These are phyloP conservation scores for Tricholaema leucomelas DNA, from an alignment of 2,113 vertebrate genomes.

Conservation along the genomic window DNA sequence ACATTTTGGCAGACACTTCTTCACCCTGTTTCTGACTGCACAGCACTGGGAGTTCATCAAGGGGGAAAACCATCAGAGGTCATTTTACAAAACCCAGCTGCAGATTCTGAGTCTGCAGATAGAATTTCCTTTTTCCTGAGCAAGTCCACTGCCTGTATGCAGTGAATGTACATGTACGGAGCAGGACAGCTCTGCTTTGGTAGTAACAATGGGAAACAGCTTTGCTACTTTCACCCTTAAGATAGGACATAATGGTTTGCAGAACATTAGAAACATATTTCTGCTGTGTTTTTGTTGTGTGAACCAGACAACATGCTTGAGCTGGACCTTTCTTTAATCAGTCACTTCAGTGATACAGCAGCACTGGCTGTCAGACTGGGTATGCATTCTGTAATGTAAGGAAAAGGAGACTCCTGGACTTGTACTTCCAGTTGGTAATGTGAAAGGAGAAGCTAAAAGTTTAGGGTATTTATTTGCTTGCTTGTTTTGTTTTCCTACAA, in stretches of 20 bases:
- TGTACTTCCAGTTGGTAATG: neutral
- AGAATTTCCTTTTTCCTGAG: neutral
- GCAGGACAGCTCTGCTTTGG: neutral
- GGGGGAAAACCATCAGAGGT: neutral
- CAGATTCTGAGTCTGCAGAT: neutral
- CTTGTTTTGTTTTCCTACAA: neutral
- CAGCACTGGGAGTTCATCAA: slow-evolving; percentile 19
- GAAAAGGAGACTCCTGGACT: neutral
- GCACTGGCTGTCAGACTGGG: neutral
- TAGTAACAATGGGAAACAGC: neutral
- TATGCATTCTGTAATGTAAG: neutral
- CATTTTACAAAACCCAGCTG: slow-evolving; percentile 36
- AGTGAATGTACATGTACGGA: neutral
- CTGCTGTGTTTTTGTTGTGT: neutral
- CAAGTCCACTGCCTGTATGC: neutral
- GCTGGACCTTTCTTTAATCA: neutral
- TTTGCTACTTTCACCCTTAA: neutral
- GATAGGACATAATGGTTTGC: neutral
- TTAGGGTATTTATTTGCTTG: neutral
- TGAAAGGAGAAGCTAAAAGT: neutral
- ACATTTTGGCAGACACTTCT: slow-evolving; percentile 38
- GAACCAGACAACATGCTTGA: neutral
- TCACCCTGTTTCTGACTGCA: neutral
- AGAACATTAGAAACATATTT: neutral
- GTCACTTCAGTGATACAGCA: neutral